Conservation (phyloP, 2,888 invertebrate genomes). For the Nephrotoma guestfalica region DNA sequence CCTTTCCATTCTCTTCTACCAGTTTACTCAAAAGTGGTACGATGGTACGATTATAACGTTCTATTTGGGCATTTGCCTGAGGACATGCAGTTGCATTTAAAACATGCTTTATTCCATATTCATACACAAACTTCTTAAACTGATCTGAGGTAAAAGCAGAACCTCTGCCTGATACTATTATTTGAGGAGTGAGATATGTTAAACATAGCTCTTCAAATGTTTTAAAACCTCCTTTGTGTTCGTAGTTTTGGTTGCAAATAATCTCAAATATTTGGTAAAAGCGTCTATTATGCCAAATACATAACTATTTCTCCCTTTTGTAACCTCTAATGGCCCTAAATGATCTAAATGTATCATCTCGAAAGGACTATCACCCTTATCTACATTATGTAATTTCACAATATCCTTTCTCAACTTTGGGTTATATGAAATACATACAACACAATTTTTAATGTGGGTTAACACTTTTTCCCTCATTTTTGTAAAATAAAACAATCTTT, state of each 20-base stretch:
- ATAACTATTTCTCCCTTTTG: not conserved
- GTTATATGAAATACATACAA: not conserved
- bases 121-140: too few relatives aligned
- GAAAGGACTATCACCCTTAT: not conserved
- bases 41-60: too few relatives aligned
- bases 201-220: not conserved
- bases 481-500: not conserved
- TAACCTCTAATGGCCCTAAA: not conserved
- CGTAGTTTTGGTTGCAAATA: not conserved
- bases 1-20: not conserved
- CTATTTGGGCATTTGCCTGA: too few relatives aligned
- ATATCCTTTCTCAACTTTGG: not conserved
- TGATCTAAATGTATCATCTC: not conserved
- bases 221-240: not conserved
- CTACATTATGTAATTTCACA: not conserved
- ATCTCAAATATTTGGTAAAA: not conserved
- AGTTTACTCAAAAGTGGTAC: not conserved
- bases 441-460: not conserved
- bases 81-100: too few relatives aligned
- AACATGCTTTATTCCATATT: too few relatives aligned
- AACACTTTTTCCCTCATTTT: not conserved
- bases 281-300: not conserved
- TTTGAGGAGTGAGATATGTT: too few relatives aligned
- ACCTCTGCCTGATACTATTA: not conserved
- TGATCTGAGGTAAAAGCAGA: too few relatives aligned